phyloP scores from a whole-genome alignment of 2,113 vertebrate genomes.

The Clupea harengus region DNA sequence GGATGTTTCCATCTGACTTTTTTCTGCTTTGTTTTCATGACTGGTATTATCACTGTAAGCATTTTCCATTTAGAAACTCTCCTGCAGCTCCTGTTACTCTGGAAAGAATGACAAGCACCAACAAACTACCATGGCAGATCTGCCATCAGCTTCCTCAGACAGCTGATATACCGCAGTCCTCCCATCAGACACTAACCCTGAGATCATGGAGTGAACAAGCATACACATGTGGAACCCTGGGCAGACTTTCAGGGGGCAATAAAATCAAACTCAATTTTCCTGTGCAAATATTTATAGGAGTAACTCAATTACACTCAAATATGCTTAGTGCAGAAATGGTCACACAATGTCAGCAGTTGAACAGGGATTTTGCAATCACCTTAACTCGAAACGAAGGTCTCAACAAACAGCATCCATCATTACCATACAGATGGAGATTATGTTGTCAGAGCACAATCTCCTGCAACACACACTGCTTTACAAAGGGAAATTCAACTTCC shows the following conservation, averaged over 20 bases:
- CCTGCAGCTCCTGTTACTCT: constrained; percentile 60
- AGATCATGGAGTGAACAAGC: background rate
- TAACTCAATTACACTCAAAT: background rate
- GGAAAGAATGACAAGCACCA: constrained; percentile 69
- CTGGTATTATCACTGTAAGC: constrained; percentile 62
- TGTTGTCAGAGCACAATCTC: background rate
- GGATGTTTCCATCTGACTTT: constrained; percentile 50
- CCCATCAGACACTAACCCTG: background rate
- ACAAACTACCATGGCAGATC: background rate
- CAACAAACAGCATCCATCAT: background rate
- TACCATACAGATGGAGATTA: background rate
- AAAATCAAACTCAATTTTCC: background rate
- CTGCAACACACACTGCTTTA: background rate
- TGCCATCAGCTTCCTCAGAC: background rate
- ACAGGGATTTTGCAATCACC: background rate
- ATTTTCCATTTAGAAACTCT: constrained; percentile 68
- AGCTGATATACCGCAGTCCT: background rate
- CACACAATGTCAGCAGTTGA: background rate
- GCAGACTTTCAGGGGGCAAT: background rate
- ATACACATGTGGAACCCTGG: background rate
- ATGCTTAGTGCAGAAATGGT: background rate
- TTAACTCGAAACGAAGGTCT: background rate
- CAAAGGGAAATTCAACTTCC: background rate
- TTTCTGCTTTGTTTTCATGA: constrained; percentile 59
- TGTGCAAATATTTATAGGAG: background rate